A percentile compares a stretch with the other conserved stretches of the same genome.
Conservation (phyloP, 2,797 vertebrate genomes). For the Yasuhikotakia modesta region DNA sequence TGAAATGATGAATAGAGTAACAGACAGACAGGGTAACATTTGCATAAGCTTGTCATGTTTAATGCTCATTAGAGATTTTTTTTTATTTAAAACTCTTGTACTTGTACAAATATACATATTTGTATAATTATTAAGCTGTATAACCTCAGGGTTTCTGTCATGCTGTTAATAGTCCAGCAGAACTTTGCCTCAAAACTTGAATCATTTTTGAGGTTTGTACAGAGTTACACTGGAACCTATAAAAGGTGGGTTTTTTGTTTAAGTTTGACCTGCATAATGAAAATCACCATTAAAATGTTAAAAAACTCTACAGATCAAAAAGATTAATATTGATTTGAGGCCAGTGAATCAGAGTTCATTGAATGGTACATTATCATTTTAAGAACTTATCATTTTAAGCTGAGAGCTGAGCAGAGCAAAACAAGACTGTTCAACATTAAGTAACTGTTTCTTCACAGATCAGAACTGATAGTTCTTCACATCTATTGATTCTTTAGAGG, state of each 20-base stretch:
- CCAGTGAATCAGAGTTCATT: neutral
- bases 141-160: neutral
- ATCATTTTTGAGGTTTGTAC: neutral
- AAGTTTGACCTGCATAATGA: no score
- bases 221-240: neutral
- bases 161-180: neutral
- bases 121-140: neutral
- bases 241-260: no score
- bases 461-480: slow-evolving; percentile 29
- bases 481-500: slow-evolving; percentile 30
- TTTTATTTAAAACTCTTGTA: slow-evolving; percentile 2
- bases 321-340: neutral
- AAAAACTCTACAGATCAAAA: neutral
- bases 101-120: slow-evolving; percentile 6
- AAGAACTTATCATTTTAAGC: no score
- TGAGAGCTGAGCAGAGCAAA: slow-evolving; percentile 19
- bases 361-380: slow-evolving; percentile 7
- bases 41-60: slow-evolving; percentile 21
- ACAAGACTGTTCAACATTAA: slow-evolving; percentile 35
- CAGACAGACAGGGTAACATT: slow-evolving; percentile 17
- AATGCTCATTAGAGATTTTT: slow-evolving; percentile 16
- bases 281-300: neutral
- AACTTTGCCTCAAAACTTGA: neutral
- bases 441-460: slow-evolving; percentile 31
- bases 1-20: slow-evolving; percentile 20